phyloP scores from a whole-genome alignment of 2,888 invertebrate genomes.

The Drosophila sordidula region DNA sequence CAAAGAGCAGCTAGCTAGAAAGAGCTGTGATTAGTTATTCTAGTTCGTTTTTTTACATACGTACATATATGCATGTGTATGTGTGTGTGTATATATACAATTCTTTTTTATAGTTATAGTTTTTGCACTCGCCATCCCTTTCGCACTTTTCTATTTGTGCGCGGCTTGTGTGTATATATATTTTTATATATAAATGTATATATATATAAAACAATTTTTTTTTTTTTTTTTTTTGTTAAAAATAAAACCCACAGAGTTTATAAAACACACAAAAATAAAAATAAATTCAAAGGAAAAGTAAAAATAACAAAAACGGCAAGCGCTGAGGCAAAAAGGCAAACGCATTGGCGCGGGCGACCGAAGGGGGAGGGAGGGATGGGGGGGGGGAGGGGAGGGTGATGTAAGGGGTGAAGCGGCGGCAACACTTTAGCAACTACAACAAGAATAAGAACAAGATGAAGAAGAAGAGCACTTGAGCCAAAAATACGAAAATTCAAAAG shows the following conservation, averaged over 20 bases:
- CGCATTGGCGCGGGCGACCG: not conserved
- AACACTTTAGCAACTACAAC: slow-evolving; percentile 51
- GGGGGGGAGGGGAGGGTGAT: not conserved
- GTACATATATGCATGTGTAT: not conserved
- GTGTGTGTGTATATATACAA: not conserved
- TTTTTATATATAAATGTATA: no score
- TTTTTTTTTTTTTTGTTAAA: slow-evolving; percentile 60
- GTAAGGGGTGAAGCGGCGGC: not conserved
- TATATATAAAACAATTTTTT: not conserved
- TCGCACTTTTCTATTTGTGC: slow-evolving; percentile 52
- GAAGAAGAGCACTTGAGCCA: slow-evolving; percentile 50
- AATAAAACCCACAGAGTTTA: slow-evolving; percentile 78
- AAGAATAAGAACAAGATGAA: slow-evolving; percentile 10
- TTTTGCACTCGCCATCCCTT: slow-evolving; percentile 13
- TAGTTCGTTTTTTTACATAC: not conserved
- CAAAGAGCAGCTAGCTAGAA: slow-evolving; percentile 23
- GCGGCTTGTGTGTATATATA: slow-evolving; percentile 9
- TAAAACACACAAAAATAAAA: slow-evolving; percentile 68
- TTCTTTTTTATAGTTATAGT: slow-evolving; percentile 23
- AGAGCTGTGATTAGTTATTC: slow-evolving; percentile 20
- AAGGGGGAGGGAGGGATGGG: not conserved
- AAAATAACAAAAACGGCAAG: slow-evolving; percentile 75
- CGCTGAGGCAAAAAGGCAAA: slow-evolving; percentile 46
- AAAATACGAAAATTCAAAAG: slow-evolving; percentile 56
- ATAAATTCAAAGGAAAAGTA: slow-evolving; percentile 78